Evolutionary conservation across 1,140 invertebrate genomes (phyloP), one percentile per base, ranked within the genome.

Genomic region (Bombus pyrosoma): DNA sequence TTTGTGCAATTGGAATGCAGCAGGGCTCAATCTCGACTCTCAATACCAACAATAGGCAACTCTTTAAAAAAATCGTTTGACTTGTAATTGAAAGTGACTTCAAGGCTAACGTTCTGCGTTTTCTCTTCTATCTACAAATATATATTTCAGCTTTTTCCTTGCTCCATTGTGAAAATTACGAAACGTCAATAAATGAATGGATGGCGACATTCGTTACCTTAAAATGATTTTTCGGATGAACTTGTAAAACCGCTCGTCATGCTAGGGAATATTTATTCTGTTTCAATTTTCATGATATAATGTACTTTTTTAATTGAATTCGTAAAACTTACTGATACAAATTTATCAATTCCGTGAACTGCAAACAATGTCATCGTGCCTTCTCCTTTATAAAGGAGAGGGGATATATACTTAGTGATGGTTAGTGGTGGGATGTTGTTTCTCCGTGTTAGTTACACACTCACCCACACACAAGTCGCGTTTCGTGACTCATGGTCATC

Each of bases 31-130:
- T 62, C 59, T 62, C 12, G 59, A n/a, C 12, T n/a, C 59, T 62
- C 28, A 28, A 62, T 43, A 22, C 18, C 15, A 25, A 75, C 79
- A 81, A 75, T 34, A 85, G 34, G 59, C 59, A 85, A 41, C 39
- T 64, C 39, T 71, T 28, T 47, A 34, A 18, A 69, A 68, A 37
- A 81, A 47, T 25, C 39, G 28, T 41, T 62, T 43, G 43, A 59
- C 0, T 8, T 66, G 15, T 34, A 37, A 76, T 68, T 57, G 77
- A 73, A 80, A 80, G 77, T 37, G 3, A 83, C 41, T 85, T 85
- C 83, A 85, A 85, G 83, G 83, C 76, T 85, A 80, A 80, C 25
- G 10, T 53, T 72, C 15, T 22, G 4, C 28, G 37, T 22, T 84
- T 66, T 62, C 75, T 62, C 62, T 71, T 72, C 39, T 39, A 28